Evolutionary conservation across 2,113 vertebrate genomes (phyloP), one percentile per base, ranked within the genome.

Genomic region (Butorides virescens): DNA sequence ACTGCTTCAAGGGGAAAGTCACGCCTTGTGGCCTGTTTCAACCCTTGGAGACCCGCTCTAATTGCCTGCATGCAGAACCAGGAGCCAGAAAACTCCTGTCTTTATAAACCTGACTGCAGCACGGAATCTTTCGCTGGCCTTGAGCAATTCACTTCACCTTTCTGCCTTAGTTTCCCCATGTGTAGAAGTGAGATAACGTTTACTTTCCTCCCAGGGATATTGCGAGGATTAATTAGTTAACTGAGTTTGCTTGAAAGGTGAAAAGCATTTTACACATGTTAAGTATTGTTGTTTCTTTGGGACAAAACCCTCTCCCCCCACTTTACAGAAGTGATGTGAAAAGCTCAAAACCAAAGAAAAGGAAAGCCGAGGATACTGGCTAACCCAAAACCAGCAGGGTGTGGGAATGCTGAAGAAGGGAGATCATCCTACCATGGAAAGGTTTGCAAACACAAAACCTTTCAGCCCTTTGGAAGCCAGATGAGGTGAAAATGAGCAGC

Each of bases 141-240:
- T 46, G 13, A 91, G 96, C 86, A 84, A 87, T 74, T 88, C 55
- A 50, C 72, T 95, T 92, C 86, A 92, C 86, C 83, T 94, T 58
- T 88, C 91, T 96, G 92, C 91, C 91, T 96, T 92, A 81, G 91
- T 94, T 95, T 92, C 91, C 96, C 79, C 5, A 5, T 2, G 49
- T 96, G 93, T 81, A 77, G 68, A 86, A 94, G 63, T 29, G 88
- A 95, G 95, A 97, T 95, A 96, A 74, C 7, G 39, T 56, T 92
- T 94, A 32, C 72, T 91, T 94, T 75, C 56, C 61, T 92, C 68
- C 30, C 34, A 93, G 88, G 86, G 88, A 78, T 87, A 65, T 78
- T 78, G 76, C 62, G 93, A 87, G 86, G 79, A 97, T 96, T 97
- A 95, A 95, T 97, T 97, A 91, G 73, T 92, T 88, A 92, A 88